These are phyloP conservation scores for Archocentrus centrarchus DNA, from an alignment of 2,113 vertebrate genomes.

Conservation along the genomic window DNA sequence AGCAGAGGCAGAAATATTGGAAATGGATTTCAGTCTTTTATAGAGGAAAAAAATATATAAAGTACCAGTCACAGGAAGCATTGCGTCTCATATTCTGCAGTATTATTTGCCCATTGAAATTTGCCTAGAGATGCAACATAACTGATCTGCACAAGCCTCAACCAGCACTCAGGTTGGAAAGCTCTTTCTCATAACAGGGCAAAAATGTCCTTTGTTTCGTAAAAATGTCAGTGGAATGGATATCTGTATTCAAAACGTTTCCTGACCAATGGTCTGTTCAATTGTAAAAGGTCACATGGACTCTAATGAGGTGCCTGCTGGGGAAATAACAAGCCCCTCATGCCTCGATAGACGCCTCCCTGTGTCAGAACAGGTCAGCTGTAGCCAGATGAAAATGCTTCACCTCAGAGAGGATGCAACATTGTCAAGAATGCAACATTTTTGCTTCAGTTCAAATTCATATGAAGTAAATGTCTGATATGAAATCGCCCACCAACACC, in stretches of 20 bases:
- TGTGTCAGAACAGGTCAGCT: conserved; percentile 61
- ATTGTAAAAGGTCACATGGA: conserved; percentile 72
- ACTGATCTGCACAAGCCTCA: conserved; percentile 19
- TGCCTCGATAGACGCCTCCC: conserved; percentile 55
- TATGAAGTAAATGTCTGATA: not conserved
- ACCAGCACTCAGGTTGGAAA: conserved; percentile 27
- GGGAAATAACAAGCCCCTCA: conserved; percentile 73
- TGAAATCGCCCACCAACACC: not conserved
- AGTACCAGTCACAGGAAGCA: not conserved
- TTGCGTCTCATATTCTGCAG: not conserved
- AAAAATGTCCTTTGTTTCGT: conserved; percentile 24
- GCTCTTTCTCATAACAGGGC: conserved; percentile 30
- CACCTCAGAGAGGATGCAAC: conserved; percentile 18
- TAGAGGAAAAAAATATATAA: not conserved
- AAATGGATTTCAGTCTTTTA: conserved; percentile 14
- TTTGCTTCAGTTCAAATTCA: conserved; percentile 7
- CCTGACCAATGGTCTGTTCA: conserved; percentile 63
- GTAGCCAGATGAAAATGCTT: conserved; percentile 48
- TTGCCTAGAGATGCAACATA: not conserved
- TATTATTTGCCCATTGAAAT: conserved; percentile 18
- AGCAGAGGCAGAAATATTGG: conserved; percentile 19
- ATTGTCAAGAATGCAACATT: not conserved
- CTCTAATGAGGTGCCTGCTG: conserved; percentile 75
- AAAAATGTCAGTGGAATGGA: conserved; percentile 52
- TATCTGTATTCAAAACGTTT: conserved; percentile 69